phyloP scores from a whole-genome alignment of 2,888 invertebrate genomes.

The Liopterus haemorrhoidalis region DNA sequence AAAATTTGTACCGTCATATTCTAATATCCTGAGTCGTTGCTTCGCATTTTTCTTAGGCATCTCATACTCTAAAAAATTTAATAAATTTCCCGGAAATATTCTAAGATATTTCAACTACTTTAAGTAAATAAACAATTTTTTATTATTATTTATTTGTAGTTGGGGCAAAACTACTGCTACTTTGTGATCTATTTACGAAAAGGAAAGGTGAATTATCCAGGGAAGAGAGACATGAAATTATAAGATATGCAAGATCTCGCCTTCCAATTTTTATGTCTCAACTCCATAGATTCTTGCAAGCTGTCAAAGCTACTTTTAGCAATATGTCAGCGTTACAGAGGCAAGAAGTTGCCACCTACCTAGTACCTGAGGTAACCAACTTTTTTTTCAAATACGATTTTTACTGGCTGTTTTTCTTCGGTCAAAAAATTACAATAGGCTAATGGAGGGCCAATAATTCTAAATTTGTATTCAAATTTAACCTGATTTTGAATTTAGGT shows the following conservation, averaged over 20 bases:
- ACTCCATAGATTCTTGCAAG: constrained; percentile 54
- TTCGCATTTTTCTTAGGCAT: no score
- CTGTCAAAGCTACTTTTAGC: constrained; percentile 54
- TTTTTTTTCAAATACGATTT: background rate
- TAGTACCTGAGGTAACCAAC: constrained; percentile 57
- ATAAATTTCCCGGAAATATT: no score
- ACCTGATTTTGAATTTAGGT: no score
- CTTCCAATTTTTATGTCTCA: constrained; percentile 61
- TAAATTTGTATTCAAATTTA: no score
- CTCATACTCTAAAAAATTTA: no score
- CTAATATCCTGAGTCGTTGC: no score
- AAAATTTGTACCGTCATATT: no score
- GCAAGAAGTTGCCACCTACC: constrained; percentile 57
- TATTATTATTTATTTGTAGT: no score
- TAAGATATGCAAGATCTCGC: constrained; percentile 59
- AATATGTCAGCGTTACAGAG: constrained; percentile 53
- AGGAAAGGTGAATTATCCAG: constrained; percentile 56
- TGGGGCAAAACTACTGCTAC: constrained; percentile 51
- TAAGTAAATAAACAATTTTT: no score
- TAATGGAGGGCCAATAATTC: background rate
- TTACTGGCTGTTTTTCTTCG: background rate
- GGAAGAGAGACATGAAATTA: constrained; percentile 61
- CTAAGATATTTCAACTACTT: no score
- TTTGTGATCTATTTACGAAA: constrained; percentile 61
- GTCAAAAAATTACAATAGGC: no score